Evolutionary conservation across 2,113 vertebrate genomes (phyloP), one percentile per base, ranked within the genome.

Genomic region (Pristiophorus japonicus): DNA sequence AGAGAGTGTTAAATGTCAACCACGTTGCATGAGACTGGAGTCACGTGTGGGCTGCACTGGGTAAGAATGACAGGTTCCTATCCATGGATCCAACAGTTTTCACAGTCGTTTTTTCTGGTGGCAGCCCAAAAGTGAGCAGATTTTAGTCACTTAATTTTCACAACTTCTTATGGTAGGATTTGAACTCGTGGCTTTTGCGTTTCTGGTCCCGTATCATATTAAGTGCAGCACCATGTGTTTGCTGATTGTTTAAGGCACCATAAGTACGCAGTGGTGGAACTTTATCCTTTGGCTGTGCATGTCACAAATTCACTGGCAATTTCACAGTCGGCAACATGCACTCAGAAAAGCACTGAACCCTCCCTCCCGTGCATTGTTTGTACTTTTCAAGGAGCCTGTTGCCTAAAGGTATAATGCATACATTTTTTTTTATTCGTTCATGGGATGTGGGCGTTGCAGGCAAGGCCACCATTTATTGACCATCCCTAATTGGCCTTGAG

Each of bases 381-480:
- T 91, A 59, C 30, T n/a, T 91, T 62, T 91, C 88, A 91, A 91
- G 55, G 16, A 63, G 55, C 30, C 34, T 30, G 30, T 62, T 62
- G 88, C 88, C 88, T 90, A 14, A 90, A n/a, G 87, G 3, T n/a
- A n/a, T 62, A 88, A 55, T 87, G 70, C 85, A 62, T 91, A n/a
- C n/a, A n/a, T n/a, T n/a, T n/a, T n/a, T n/a, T n/a, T n/a, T n/a
- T n/a, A n/a, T n/a, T n/a, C n/a, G n/a, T n/a, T n/a, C n/a, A n/a
- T n/a, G n/a, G n/a, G n/a, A n/a, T n/a, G n/a, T n/a, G n/a, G n/a
- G n/a, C n/a, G n/a, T n/a, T n/a, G n/a, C n/a, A n/a, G n/a, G n/a
- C n/a, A n/a, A n/a, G n/a, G n/a, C n/a, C n/a, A n/a, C n/a, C n/a
- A n/a, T n/a, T n/a, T n/a, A n/a, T n/a, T n/a, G n/a, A n/a, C n/a